A percentile compares a stretch with the other conserved stretches of the same genome.
These are phyloP conservation scores for Perca schrenkii DNA, from an alignment of 2,113 vertebrate genomes.

Conservation along the genomic window DNA sequence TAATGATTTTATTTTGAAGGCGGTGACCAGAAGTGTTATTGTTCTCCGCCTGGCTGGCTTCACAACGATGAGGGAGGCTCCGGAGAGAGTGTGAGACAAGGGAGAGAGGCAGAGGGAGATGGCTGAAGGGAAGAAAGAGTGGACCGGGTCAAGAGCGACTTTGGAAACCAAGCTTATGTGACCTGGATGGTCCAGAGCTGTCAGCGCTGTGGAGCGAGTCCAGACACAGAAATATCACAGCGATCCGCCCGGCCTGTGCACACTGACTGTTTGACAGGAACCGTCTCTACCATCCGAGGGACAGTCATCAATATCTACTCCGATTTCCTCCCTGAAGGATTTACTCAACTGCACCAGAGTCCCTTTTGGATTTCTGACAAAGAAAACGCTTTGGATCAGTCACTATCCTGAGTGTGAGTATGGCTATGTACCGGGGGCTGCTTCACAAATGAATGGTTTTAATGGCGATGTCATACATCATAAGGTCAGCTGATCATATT, in stretches of 20 bases:
- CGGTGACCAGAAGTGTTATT: not conserved
- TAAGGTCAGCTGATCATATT: slow-evolving; percentile 45
- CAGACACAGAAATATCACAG: not conserved
- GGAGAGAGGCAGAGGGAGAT: slow-evolving; percentile 49
- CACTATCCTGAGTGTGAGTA: slow-evolving; percentile 45
- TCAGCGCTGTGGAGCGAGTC: not conserved
- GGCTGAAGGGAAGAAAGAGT: slow-evolving; percentile 52
- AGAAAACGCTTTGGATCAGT: not conserved
- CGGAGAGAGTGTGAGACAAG: slow-evolving; percentile 32
- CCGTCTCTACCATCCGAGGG: slow-evolving; percentile 9
- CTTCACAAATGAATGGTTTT: not conserved
- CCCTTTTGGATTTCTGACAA: not conserved
- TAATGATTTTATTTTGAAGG: slow-evolving; percentile 69
- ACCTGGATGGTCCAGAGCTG: slow-evolving; percentile 44
- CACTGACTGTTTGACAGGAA: not conserved
- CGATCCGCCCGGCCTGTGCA: slow-evolving; percentile 43
- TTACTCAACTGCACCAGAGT: not conserved
- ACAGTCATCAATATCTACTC: slow-evolving; percentile 11
- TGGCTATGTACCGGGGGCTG: not conserved
- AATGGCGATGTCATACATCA: slow-evolving; percentile 44
- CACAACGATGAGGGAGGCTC: slow-evolving; percentile 19
- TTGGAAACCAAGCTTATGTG: slow-evolving; percentile 18
- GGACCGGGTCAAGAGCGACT: slow-evolving; percentile 54
- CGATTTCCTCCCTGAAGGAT: not conserved
- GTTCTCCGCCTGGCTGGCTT: not conserved